These are phyloP conservation scores for Mixornis gularis DNA, from an alignment of 2,113 vertebrate species.

Conservation along the genomic window DNA sequence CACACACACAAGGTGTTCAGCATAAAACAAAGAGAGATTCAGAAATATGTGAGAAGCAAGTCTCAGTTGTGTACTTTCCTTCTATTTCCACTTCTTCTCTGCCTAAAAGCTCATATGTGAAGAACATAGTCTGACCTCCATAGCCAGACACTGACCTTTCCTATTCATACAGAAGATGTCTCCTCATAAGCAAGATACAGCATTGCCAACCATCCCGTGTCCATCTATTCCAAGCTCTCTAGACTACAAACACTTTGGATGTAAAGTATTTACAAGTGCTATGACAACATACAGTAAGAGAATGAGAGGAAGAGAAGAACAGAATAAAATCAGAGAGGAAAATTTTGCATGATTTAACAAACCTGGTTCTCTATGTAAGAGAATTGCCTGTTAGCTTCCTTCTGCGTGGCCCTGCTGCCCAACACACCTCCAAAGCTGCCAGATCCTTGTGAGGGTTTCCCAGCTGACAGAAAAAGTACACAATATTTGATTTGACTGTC, in stretches of 20 bases:
- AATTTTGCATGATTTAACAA: conserved; percentile 32
- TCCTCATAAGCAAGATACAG: neutral
- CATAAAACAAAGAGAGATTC: neutral
- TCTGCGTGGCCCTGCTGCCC: conserved; percentile 83
- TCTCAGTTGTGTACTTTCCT: neutral
- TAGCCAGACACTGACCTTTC: neutral
- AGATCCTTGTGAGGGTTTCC: conserved; percentile 89
- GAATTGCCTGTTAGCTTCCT: conserved; percentile 80
- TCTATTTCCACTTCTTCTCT: neutral
- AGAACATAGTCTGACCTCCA: neutral
- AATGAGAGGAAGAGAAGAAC: neutral
- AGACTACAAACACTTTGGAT: neutral
- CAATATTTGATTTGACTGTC: neutral
- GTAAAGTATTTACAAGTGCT: neutral
- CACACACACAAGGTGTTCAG: neutral
- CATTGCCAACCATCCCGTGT: neutral
- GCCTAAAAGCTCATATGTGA: neutral
- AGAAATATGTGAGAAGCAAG: neutral
- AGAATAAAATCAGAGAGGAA: neutral
- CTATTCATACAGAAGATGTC: neutral
- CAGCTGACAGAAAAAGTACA: conserved; percentile 66
- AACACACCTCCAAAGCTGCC: conserved; percentile 87
- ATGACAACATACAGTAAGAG: neutral
- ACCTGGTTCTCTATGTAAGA: conserved; percentile 88
- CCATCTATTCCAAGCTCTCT: neutral